Evolutionary conservation across 1,140 invertebrate genomes (phyloP).

Genomic region (Mizuhopecten yessoensis): DNA sequence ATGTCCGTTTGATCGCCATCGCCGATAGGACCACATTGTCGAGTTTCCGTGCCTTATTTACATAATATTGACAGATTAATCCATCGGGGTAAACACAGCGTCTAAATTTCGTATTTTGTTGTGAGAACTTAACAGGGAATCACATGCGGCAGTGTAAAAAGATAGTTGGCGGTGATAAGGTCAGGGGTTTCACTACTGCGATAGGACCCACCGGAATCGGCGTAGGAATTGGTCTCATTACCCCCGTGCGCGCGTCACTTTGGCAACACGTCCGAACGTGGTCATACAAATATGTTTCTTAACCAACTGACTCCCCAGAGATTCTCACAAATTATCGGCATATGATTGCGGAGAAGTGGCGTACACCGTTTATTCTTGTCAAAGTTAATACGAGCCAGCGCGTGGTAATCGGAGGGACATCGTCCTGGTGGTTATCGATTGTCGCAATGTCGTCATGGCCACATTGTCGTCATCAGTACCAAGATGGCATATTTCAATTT

Average conservation of each 20-base stretch:
- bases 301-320: constrained; percentile 42
- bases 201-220: constrained; percentile 43
- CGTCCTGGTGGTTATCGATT: background rate
- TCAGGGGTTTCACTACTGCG: constrained; percentile 41
- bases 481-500: no score
- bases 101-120: background rate
- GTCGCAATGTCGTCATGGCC: background rate
- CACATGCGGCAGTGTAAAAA: background rate
- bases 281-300: constrained; percentile 55
- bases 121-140: constrained; percentile 6
- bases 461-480: background rate
- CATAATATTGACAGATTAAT: constrained; percentile 29
- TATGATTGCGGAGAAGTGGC: constrained; percentile 48
- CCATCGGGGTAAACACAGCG: background rate
- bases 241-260: constrained; percentile 51
- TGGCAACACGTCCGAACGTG: constrained; percentile 47
- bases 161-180: constrained; percentile 46
- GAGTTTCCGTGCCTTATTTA: constrained; percentile 15
- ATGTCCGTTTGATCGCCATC: constrained; percentile 8
- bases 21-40: background rate
- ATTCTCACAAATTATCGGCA: constrained; percentile 52
- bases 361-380: constrained; percentile 56
- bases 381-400: constrained; percentile 46
- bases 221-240: constrained; percentile 51
- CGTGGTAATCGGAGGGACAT: background rate